A percentile compares a stretch with the other conserved stretches of the same genome.
These are phyloP conservation scores for Seira ritae DNA, from an alignment of 2,888 invertebrate genomes.

Conservation along the genomic window DNA sequence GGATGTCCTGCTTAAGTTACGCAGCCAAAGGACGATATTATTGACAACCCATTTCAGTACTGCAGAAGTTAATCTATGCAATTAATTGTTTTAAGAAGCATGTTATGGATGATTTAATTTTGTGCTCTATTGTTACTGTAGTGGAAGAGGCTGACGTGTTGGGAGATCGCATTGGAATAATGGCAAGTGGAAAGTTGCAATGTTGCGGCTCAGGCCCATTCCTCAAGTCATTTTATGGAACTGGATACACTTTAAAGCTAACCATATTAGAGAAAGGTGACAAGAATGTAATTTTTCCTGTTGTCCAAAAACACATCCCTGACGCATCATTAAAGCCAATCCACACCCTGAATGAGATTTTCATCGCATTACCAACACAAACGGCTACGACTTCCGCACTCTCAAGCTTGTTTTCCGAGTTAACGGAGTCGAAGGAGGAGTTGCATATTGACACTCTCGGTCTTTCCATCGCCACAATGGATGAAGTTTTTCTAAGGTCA, in stretches of 20 bases:
- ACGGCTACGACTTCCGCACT: slow-evolving; percentile 81
- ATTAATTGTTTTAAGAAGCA: no score
- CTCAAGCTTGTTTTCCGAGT: slow-evolving; percentile 82
- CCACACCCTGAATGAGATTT: slow-evolving; percentile 52
- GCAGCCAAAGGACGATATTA: slow-evolving; percentile 86
- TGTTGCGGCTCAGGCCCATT: slow-evolving; percentile 90
- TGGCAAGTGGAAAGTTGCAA: slow-evolving; percentile 84
- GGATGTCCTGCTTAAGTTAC: slow-evolving; percentile 75
- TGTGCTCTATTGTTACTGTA: neutral
- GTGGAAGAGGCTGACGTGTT: slow-evolving; percentile 88
- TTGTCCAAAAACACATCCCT: slow-evolving; percentile 81
- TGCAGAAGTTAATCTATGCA: neutral
- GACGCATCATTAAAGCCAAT: slow-evolving; percentile 78
- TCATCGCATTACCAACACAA: slow-evolving; percentile 61
- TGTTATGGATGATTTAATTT: no score
- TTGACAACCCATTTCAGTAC: slow-evolving; percentile 91
- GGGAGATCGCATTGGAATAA: slow-evolving; percentile 92
- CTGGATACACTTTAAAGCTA: slow-evolving; percentile 79
- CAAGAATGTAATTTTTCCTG: slow-evolving; percentile 75
- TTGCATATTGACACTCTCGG: slow-evolving; percentile 87
- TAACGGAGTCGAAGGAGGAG: slow-evolving; percentile 80
- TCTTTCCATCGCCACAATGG: slow-evolving; percentile 88
- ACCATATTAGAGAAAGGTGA: slow-evolving; percentile 66
- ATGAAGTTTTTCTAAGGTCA: slow-evolving; percentile 91
- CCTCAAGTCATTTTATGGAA: slow-evolving; percentile 83